Evolutionary conservation across 2,888 invertebrate genomes (phyloP).

Genomic region (Tetragnatha montana): DNA sequence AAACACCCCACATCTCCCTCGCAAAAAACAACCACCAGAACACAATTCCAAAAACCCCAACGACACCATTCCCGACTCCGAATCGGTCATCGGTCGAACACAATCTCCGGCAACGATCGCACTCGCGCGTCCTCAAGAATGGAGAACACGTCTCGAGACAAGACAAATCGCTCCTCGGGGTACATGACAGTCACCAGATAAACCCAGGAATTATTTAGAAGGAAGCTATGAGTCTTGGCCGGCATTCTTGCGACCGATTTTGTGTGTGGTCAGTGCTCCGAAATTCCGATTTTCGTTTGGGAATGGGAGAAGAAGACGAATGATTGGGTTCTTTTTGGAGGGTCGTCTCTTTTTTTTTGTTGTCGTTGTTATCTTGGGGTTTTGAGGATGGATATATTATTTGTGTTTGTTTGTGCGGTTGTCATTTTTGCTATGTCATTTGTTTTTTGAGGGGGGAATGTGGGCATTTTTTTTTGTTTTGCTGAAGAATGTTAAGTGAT

Average conservation of each 20-base stretch:
- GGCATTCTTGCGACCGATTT: constrained; percentile 2
- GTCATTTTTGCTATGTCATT: not conserved
- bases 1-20: too few species aligned
- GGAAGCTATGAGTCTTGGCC: constrained; percentile 47
- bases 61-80: constrained; percentile 5
- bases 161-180: constrained; percentile 58
- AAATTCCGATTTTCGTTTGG: constrained; percentile 15
- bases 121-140: constrained; percentile 24
- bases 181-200: constrained; percentile 56
- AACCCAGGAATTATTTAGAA: constrained; percentile 61
- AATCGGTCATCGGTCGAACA: not conserved
- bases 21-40: not conserved
- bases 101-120: constrained; percentile 18
- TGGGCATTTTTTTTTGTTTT: not conserved
- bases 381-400: not conserved
- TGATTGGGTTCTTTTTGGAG: not conserved
- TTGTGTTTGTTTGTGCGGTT: not conserved
- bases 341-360: too few species aligned
- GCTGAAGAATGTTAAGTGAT: not conserved
- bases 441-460: not conserved
- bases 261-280: constrained; percentile 38
- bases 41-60: not conserved
- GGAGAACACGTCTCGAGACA: constrained; percentile 47
- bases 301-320: not conserved
- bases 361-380: too few species aligned